phyloP scores from a whole-genome alignment of 2,888 invertebrate species.

The Hyppa rectilinea region DNA sequence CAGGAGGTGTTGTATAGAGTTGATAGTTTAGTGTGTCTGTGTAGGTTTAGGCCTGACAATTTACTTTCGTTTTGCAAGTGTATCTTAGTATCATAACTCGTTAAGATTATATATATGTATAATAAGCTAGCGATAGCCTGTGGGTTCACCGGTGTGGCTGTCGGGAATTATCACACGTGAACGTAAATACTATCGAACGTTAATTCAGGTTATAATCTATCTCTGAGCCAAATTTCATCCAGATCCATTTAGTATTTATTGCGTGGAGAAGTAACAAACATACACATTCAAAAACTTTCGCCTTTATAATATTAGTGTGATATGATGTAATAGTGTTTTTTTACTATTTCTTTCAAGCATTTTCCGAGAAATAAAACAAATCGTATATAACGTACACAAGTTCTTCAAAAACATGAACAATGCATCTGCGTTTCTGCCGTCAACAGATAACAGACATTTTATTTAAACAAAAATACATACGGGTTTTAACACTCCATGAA shows the following conservation, averaged over 20 bases:
- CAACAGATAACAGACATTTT: neutral
- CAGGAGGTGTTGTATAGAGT: neutral
- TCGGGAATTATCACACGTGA: too few relatives aligned
- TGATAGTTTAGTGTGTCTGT: slow-evolving; percentile 28
- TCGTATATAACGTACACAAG: neutral
- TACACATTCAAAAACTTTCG: too few relatives aligned
- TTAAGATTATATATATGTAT: too few relatives aligned
- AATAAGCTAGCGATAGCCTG: too few relatives aligned
- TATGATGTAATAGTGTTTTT: too few relatives aligned
- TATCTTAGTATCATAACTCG: neutral
- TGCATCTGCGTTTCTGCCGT: neutral
- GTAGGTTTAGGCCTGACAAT: slow-evolving; percentile 25
- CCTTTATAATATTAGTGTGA: too few relatives aligned
- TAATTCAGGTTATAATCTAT: too few relatives aligned
- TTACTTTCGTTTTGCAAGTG: neutral
- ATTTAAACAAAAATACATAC: slow-evolving; percentile 5
- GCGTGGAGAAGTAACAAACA: too few relatives aligned
- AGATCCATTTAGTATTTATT: too few relatives aligned
- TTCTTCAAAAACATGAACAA: neutral
- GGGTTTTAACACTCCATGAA: slow-evolving; percentile 34
- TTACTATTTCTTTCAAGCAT: neutral
- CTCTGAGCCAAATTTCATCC: too few relatives aligned
- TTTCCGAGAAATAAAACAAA: neutral
- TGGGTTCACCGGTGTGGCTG: too few relatives aligned
- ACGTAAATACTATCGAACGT: too few relatives aligned